Evolutionary conservation across 2,888 invertebrate genomes (phyloP), one percentile per base, ranked within the genome.

Genomic region (Mycogona germanica): DNA sequence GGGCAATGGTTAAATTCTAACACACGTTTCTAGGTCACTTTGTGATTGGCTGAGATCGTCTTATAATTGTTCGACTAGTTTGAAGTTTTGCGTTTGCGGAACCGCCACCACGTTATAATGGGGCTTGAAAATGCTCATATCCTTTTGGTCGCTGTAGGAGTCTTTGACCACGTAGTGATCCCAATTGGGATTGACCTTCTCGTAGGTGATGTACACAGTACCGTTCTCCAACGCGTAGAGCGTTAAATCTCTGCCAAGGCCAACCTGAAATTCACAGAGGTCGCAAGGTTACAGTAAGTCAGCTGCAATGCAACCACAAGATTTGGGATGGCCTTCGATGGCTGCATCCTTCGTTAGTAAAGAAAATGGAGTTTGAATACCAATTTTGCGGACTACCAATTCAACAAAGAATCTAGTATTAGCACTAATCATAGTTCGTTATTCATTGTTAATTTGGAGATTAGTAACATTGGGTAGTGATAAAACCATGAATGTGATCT

Each of bases 91-190:
- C 66, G 87, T 86, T 60, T 88, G 82, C 26, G 80, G 78, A 57
- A 81, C 73, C 0, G 89, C 82, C 61, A 92, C 75, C 35, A 93
- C 77, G 73, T 93, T 83, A 62, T 79, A 86, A 67, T 88, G 87
- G 65, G 88, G 88, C 67, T 91, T 92, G 63, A 80, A 79, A 59
- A 88, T 82, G 29, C 42, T 42, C 41, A 42, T 42, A 1, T 76
- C 72, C 62, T 80, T 72, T 54, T 84, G 72, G 0, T 79, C 79
- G 0, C 72, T 73, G 67, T 85, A 82, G 64, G 77, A 68, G 57
- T 77, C 70, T 64, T 78, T 74, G 29, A 87, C 74, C 82, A 87
- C 84, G 0, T 76, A 74, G 64, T 86, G 84, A 17, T 81, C 76
- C 80, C 84, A 87, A 63, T 86, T 77, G 0, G 83, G 82, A 56